Conservation (phyloP, 2,888 invertebrate species). For the Oligia latruncula region DNA sequence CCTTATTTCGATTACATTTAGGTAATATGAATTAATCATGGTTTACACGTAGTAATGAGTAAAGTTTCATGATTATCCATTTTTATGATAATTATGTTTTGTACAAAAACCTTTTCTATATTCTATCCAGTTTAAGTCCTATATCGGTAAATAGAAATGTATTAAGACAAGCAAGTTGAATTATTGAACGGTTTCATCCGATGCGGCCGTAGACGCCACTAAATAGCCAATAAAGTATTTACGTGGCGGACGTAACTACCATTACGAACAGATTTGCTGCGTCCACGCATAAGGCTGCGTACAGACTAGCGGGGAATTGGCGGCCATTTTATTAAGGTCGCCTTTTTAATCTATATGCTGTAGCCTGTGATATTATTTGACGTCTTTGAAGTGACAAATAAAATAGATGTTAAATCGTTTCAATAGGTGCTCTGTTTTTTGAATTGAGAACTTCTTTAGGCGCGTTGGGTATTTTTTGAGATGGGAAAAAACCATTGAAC, state of each 20-base stretch:
- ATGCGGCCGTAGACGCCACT: constrained; percentile 28
- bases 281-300: constrained; percentile 41
- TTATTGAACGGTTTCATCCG: constrained; percentile 16
- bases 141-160: constrained; percentile 12
- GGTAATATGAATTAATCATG: background rate
- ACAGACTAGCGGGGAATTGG: background rate
- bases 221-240: constrained; percentile 65
- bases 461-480: too few relatives aligned
- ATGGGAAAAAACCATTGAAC: too few relatives aligned
- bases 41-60: background rate
- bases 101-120: constrained; percentile 5
- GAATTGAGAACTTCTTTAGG: too few relatives aligned
- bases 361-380: background rate
- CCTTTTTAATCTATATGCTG: background rate
- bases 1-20: background rate
- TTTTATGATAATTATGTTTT: background rate
- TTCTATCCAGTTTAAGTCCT: background rate
- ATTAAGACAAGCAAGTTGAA: constrained; percentile 38
- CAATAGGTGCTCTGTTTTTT: background rate
- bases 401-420: background rate
- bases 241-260: constrained; percentile 54
- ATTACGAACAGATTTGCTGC: constrained; percentile 46
- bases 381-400: background rate
- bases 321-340: background rate
- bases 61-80: background rate